Evolutionary conservation across 1,140 invertebrate species (phyloP).

Genomic region (Caenorhabditis remanei): DNA sequence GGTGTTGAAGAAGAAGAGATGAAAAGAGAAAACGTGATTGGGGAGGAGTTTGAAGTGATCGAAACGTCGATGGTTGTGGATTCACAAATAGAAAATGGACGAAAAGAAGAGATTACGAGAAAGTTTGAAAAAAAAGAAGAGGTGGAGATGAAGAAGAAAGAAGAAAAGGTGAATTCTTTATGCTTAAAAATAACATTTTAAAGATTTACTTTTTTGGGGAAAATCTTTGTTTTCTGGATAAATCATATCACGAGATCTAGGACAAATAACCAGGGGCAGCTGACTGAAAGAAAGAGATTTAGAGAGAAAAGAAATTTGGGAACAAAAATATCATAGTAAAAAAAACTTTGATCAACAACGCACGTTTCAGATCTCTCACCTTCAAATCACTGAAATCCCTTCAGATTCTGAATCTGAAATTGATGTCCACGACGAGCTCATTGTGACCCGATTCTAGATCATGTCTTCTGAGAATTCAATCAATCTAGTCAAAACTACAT

Average conservation of each 20-base stretch:
- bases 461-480: too few relatives aligned
- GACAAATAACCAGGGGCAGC: background rate
- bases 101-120: background rate
- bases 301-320: background rate
- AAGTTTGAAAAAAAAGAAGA: background rate
- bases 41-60: slow-evolving; percentile 49
- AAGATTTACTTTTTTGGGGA: background rate
- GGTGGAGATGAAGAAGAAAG: background rate
- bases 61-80: background rate
- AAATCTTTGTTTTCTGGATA: background rate
- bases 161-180: background rate
- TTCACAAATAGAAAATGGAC: background rate
- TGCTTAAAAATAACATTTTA: background rate
- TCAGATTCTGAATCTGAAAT: background rate
- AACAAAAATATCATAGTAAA: background rate
- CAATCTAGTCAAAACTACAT: background rate
- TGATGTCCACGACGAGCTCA: background rate
- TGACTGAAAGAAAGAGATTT: background rate
- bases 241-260: slow-evolving; percentile 8
- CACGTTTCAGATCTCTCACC: background rate
- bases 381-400: background rate
- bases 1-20: background rate
- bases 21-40: slow-evolving; percentile 41
- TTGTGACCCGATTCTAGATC: slow-evolving; percentile 20
- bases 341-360: background rate